These are phyloP conservation scores for Eolophus roseicapilla DNA, from an alignment of 2,113 vertebrate genomes.

Conservation along the genomic window DNA sequence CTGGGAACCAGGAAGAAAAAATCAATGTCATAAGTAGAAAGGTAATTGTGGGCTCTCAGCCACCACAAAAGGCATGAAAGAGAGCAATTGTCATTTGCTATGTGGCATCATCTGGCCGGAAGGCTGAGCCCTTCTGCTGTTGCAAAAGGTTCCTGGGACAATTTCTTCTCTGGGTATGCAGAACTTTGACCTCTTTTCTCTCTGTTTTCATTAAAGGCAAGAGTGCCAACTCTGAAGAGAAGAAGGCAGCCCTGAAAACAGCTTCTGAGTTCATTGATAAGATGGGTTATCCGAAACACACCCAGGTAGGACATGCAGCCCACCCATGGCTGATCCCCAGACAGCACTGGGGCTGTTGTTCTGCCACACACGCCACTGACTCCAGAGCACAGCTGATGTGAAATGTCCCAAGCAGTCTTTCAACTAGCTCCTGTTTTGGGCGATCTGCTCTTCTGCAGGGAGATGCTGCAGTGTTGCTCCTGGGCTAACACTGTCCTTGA, in stretches of 20 bases:
- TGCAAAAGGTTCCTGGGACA: neutral
- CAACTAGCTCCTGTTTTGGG: neutral
- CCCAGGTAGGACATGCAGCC: constrained; percentile 74
- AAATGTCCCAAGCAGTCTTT: neutral
- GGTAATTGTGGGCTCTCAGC: neutral
- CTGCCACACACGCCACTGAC: neutral
- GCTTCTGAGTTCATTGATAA: constrained; percentile 95
- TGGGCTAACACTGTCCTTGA: neutral
- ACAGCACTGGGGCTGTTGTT: neutral
- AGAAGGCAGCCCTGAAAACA: constrained; percentile 88
- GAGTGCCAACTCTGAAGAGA: constrained; percentile 90
- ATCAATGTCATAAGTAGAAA: neutral
- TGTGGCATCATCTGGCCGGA: neutral
- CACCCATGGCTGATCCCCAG: neutral
- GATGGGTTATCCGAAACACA: constrained; percentile 93
- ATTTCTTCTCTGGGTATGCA: neutral
- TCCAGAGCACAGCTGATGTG: fast-evolving
- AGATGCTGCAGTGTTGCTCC: neutral
- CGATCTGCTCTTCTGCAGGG: neutral
- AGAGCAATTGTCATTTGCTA: neutral
- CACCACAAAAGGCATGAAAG: neutral
- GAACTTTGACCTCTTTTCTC: neutral
- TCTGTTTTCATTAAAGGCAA: constrained; percentile 74
- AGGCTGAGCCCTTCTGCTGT: neutral
- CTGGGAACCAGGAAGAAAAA: neutral